These are phyloP conservation scores for Leptobrachium leishanense DNA, from an alignment of 2,113 vertebrate species.

Conservation along the genomic window DNA sequence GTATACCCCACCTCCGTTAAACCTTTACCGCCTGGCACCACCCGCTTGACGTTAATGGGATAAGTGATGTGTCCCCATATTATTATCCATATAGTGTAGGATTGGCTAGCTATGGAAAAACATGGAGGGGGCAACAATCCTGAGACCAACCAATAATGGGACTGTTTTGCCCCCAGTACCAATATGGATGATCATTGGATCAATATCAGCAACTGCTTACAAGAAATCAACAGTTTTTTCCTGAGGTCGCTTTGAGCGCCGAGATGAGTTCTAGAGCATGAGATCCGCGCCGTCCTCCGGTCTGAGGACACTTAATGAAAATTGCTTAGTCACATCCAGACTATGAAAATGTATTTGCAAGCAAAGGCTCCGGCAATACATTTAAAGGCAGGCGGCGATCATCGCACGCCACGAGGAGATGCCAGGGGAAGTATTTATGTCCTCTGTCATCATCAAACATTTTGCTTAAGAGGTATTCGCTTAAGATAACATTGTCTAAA, in stretches of 20 bases:
- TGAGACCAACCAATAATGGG: no score
- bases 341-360: conserved; percentile 37
- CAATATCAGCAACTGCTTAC: no score
- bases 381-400: conserved; percentile 6
- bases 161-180: no score
- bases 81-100: no score
- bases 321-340: conserved; percentile 7
- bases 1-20: no score
- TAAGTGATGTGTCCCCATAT: no score
- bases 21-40: no score
- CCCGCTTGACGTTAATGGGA: no score
- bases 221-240: no score
- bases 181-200: no score
- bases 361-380: conserved; percentile 25
- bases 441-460: conserved; percentile 34
- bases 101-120: no score
- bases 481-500: conserved; percentile 43
- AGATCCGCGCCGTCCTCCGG: neutral
- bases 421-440: conserved; percentile 27
- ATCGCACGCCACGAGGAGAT: neutral
- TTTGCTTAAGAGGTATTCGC: conserved; percentile 23
- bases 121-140: no score
- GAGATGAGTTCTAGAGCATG: neutral
- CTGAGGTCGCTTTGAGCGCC: neutral
- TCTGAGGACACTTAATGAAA: conserved; percentile 17